Evolutionary conservation across 2,113 vertebrate genomes (phyloP).

Genomic region (Carollia perspicillata): DNA sequence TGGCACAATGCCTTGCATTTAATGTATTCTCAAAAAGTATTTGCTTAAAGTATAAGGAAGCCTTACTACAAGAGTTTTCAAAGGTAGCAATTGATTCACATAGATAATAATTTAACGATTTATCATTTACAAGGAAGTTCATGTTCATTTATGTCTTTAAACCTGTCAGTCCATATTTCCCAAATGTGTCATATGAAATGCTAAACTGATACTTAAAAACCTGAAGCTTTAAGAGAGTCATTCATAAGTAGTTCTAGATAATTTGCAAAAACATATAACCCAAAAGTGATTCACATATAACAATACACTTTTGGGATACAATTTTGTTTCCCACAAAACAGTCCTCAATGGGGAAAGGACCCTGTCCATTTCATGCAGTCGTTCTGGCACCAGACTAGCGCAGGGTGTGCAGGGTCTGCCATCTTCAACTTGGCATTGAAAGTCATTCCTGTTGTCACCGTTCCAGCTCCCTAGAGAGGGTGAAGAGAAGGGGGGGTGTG

Average conservation of each 20-base stretch:
- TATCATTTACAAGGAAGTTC: not conserved
- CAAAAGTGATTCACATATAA: too few relatives aligned
- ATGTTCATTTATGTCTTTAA: not conserved
- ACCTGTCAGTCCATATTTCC: not conserved
- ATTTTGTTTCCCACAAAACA: not conserved
- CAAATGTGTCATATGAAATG: not conserved
- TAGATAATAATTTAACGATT: conserved; percentile 6
- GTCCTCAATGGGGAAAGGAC: not conserved
- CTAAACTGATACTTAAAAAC: not conserved
- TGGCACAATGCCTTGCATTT: not conserved
- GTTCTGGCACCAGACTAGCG: not conserved
- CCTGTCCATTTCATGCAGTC: not conserved
- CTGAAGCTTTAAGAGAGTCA: not conserved
- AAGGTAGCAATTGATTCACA: not conserved
- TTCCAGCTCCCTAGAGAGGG: not conserved
- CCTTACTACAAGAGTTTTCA: not conserved
- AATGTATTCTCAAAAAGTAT: not conserved
- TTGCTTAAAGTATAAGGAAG: conserved; percentile 48
- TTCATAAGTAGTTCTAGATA: not conserved
- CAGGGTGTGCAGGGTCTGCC: not conserved
- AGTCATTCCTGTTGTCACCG: not conserved
- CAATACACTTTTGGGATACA: too few relatives aligned
- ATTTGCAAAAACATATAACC: not conserved
- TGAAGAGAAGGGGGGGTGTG: not conserved
- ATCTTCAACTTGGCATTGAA: not conserved